phyloP scores from a whole-genome alignment of 2,888 invertebrate genomes.

The Lithophane ornitopus region DNA sequence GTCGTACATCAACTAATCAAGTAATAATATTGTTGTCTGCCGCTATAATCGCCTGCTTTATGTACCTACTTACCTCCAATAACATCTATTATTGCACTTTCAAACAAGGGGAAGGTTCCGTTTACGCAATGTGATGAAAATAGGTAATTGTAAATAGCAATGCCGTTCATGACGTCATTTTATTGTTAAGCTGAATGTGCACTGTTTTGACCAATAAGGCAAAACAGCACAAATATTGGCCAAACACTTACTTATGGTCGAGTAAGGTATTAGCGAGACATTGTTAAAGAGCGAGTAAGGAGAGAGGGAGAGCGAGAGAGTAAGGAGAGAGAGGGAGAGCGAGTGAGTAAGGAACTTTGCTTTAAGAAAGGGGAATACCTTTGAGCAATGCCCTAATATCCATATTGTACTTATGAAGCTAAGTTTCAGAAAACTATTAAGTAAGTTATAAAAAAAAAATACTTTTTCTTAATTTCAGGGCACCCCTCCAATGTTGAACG shows the following conservation, averaged over 20 bases:
- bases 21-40: background rate
- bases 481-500: conserved; percentile 83
- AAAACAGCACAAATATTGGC: background rate
- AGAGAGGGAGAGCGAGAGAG: background rate
- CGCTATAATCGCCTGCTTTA: background rate
- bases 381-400: background rate
- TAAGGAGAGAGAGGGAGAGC: background rate
- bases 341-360: background rate
- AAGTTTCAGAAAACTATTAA: background rate
- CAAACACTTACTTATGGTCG: background rate
- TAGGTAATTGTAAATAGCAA: background rate
- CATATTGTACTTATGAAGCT: background rate
- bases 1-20: background rate
- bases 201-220: background rate
- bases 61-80: background rate
- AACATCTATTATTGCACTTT: conserved; percentile 11
- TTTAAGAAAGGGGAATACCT: background rate
- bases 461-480: conserved; percentile 74
- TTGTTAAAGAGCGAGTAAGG: background rate
- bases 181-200: conserved; percentile 12
- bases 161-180: conserved; percentile 18
- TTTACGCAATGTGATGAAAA: background rate
- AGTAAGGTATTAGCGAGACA: background rate
- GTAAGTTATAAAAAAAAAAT: background rate
- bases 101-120: background rate